Evolutionary conservation across 2,888 invertebrate genomes (phyloP), one percentile per base, ranked within the genome.

Genomic region (Drosophila pseudotakahashii): DNA sequence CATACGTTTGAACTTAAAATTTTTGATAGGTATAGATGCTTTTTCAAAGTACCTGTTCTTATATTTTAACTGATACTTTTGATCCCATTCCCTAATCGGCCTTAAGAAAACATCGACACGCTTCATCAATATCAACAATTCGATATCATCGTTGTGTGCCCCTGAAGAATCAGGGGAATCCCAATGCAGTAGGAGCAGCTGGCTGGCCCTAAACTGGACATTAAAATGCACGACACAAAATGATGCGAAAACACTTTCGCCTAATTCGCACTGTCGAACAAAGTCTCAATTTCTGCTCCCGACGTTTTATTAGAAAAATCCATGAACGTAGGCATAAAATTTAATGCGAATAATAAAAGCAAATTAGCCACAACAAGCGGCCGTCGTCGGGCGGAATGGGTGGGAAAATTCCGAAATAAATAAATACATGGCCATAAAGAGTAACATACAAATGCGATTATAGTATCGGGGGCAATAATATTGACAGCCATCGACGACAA

Each of bases 311-410:
- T 78, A 67, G 87, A 81, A 76, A 68, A 59, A 52, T 77, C 60
- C 77, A 81, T 81, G 77, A 88, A 75, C 85, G 85, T 84, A 73
- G 81, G 85, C 80, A 85, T 81, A 73, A 81, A 81, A 88, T 81
- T 81, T 88, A 85, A 87, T 88, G 81, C 62, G 75, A 75, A 82
- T 79, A 85, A 88, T 81, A 81, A 81, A 81, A 81, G 79, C 81
- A 88, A 81, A 81, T 81, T 81, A 81, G 81, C 88, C 81, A 67
- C 81, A 81, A 77, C 81, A 76, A 81, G 61, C 36, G 47, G n/a
- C 41, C 13, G 36, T 32, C 7, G 4, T 26, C 1, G 34, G 42
- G 36, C 6, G 45, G 26, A 42, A 19, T 37, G 52, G 72, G 84
- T 86, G 84, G 76, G 81, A 81, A 83, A 83, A 62, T 39, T 42